Percentiles rank a stretch among this genome's conserved stretches.
Evolutionary conservation across 1,140 invertebrate species (phyloP).

Genomic region (Musca vetustissima): DNA sequence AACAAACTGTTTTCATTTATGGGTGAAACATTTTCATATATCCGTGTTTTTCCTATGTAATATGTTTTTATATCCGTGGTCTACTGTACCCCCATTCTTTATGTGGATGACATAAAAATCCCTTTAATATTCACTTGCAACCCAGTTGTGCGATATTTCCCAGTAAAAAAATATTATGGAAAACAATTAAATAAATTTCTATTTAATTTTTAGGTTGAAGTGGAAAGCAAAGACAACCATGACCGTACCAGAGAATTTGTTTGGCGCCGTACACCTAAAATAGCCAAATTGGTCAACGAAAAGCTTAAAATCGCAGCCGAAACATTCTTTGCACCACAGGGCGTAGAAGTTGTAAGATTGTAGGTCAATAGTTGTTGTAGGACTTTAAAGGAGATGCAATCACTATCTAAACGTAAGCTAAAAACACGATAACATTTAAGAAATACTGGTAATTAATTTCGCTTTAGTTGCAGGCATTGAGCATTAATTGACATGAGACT

Average conservation of each 20-base stretch:
- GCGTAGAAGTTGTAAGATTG: slow-evolving; percentile 47
- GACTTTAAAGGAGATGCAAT: not conserved
- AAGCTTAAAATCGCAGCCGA: slow-evolving; percentile 75
- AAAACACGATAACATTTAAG: too few relatives aligned
- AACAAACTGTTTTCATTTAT: too few relatives aligned
- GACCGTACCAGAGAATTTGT: slow-evolving; percentile 79
- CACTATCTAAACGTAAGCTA: not conserved
- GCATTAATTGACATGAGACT: too few relatives aligned
- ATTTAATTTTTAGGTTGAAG: slow-evolving; percentile 66
- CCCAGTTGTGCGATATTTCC: too few relatives aligned
- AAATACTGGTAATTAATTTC: not conserved
- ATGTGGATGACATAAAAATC: too few relatives aligned
- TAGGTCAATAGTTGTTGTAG: slow-evolving; percentile 24
- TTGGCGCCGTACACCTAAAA: slow-evolving; percentile 77
- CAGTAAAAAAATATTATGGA: too few relatives aligned
- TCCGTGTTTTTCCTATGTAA: too few relatives aligned
- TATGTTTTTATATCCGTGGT: too few relatives aligned
- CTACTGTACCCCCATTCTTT: too few relatives aligned
- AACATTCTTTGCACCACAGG: slow-evolving; percentile 66
- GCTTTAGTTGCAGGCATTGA: too few relatives aligned
- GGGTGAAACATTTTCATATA: too few relatives aligned
- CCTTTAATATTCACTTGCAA: too few relatives aligned
- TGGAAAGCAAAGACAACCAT: slow-evolving; percentile 77
- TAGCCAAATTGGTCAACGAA: slow-evolving; percentile 78
- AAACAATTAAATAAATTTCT: not conserved